Base-by-base conservation (phyloP, 1,140 invertebrate species). In the Oryzaephilus surinamensis region DNA sequence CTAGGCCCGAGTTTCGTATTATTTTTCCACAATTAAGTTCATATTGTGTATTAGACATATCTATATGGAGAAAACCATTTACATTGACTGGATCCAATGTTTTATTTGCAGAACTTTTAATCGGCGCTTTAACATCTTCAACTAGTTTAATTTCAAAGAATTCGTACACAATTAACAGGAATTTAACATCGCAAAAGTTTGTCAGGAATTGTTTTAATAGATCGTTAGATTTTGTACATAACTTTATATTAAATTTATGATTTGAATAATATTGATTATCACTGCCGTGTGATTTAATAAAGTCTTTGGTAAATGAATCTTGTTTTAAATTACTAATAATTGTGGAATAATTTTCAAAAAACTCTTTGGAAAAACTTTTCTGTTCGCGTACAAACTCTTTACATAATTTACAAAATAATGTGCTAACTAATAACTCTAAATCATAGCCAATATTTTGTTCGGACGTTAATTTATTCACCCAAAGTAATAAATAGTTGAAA, bases 381-480 rank as follows among this genome's bases (percentile, higher is more conserved):
- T 59, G 45, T 16, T 48, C 49, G 29, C 50, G 45, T 36, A 51
- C 37, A 17, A 62, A 46, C 32, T 60, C 58, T 17, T 59, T 38
- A 41, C 52, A 62, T 14, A 62, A 42, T 34, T 62, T 56, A 37
- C 56, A 59, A 49, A 62, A 62, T 28, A 62, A 43, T 12, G 60
- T 56, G 10, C 49, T 51, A 6, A 55, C 38, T 16, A 61, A 28
- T 11, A 41, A 36, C 33, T 57, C 48, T 13, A 62, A 34, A 41
- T 62, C 60, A 31, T 43, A 28, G 38, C 47, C 37, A 4, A 45
- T 32, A 6, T 48, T 49, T 38, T 46, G n/a, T n/a, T n/a, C n/a
- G n/a, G n/a, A n/a, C n/a, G n/a, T n/a, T n/a, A n/a, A n/a, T n/a
- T n/a, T n/a, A n/a, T n/a, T n/a, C n/a, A n/a, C n/a, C n/a, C n/a